Evolutionary conservation across 2,888 invertebrate species (phyloP), one percentile per base, ranked within the genome.

Genomic region (Acleris literana): DNA sequence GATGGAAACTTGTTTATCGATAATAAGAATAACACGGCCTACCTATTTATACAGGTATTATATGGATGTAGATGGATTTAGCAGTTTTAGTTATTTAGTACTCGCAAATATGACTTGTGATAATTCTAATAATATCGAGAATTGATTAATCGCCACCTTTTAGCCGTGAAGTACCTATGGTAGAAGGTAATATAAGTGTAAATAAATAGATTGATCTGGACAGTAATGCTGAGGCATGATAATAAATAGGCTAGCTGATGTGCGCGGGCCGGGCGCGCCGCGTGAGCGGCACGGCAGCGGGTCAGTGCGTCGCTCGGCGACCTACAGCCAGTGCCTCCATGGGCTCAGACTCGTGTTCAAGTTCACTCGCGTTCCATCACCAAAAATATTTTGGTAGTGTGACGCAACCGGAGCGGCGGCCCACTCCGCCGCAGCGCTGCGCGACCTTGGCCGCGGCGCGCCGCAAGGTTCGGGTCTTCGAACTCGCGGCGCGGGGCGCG

Each of bases 391-490:
- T 92, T 89, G 70, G 91, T 90, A 77, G 85, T 90, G 91, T 92
- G 92, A 92, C 92, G 92, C 92, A 92, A 92, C 88, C 82, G 79
- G 76, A 80, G 81, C 73, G 68, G 69, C 70, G 86, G 88, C 92
- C 86, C 87, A 81, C 87, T 90, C 88, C 81, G 76, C 88, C 85
- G 90, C 91, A 83, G 85, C 79, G 82, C 86, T 86, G 89, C 89
- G 87, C 94, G 94, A 94, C 95, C 95, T 94, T 95, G 95, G 95
- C 95, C 94, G 95, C 96, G 94, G 96, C 94, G 96, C 95, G 95
- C 95, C 95, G 95, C 96, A 96, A 96, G 96, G 96, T 96, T 95
- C 95, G 93, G 94, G 95, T 94, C 95, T 95, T 95, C 95, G 96
- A 95, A 95, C 95, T 94, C 90, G 76, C 73, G 79, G 83, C 74